Percentiles rank a stretch among this genome's conserved stretches.
phyloP scores from a whole-genome alignment of 2,113 vertebrate species.

The Lepus europaeus region DNA sequence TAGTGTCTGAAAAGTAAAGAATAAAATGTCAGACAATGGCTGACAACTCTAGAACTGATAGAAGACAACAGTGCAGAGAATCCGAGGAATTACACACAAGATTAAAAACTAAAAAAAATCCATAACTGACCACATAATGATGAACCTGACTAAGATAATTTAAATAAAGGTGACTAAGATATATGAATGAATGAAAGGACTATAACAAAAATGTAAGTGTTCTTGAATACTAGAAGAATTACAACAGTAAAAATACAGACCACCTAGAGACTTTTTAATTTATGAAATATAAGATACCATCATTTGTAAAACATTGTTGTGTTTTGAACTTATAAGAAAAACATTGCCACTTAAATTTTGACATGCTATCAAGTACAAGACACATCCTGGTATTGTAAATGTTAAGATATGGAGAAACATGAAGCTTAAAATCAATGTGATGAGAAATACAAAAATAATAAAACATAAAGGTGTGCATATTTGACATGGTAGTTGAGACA shows the following conservation, averaged over 20 bases:
- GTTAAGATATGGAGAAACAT: slow-evolving; percentile 13
- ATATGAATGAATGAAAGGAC: neutral
- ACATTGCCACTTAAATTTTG: neutral
- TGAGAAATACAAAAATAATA: neutral
- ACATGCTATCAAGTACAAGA: neutral
- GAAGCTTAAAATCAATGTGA: slow-evolving; percentile 9
- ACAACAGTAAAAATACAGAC: neutral
- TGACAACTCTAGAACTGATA: slow-evolving; percentile 27
- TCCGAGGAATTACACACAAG: neutral
- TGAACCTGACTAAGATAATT: neutral
- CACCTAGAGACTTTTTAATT: neutral
- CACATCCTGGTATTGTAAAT: slow-evolving; percentile 11
- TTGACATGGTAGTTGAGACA: too few species aligned
- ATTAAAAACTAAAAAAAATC: slow-evolving; percentile 23
- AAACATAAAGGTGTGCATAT: neutral
- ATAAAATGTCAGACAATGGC: slow-evolving; percentile 7
- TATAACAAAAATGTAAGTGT: neutral
- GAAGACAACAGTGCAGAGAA: neutral
- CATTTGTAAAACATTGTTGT: neutral
- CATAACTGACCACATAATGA: neutral
- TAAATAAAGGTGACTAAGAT: neutral
- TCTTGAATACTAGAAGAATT: slow-evolving; percentile 41
- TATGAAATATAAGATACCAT: neutral
- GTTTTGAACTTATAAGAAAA: slow-evolving; percentile 10
- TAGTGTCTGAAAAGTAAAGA: slow-evolving; percentile 36